These are phyloP conservation scores for Archilochus colubris DNA, from an alignment of 2,113 vertebrate species.

Conservation along the genomic window DNA sequence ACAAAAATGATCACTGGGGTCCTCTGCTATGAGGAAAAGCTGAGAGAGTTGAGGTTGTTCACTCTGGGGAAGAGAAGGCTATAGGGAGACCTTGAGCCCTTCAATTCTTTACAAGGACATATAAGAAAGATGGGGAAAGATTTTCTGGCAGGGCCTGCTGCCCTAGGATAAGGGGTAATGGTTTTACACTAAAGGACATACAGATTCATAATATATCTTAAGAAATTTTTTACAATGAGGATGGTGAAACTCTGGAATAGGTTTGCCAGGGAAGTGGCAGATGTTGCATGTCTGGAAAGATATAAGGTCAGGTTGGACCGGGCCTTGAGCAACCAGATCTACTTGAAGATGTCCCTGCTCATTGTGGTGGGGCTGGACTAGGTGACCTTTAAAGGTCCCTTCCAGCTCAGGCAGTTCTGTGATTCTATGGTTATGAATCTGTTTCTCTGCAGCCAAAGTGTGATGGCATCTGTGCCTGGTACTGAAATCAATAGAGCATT, in stretches of 20 bases:
- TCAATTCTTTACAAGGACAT: neutral
- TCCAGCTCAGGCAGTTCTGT: neutral
- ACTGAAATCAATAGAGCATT: neutral
- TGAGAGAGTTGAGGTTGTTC: no score
- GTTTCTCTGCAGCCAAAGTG: neutral
- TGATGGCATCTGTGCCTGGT: neutral
- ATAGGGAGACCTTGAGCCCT: accelerated
- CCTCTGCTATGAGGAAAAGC: no score
- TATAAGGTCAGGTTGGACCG: neutral
- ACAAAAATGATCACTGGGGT: no score
- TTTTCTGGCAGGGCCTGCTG: neutral
- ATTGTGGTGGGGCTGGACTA: no score
- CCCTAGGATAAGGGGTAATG: accelerated
- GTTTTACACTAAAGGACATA: neutral
- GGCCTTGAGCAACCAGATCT: neutral
- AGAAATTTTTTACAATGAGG: neutral
- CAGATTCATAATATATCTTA: neutral
- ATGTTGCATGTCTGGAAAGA: neutral
- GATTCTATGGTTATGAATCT: neutral
- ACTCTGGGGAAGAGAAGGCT: neutral
- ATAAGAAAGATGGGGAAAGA: neutral
- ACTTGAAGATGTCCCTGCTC: accelerated
- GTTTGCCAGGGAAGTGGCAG: neutral
- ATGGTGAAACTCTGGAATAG: neutral
- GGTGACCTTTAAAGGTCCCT: neutral